Evolutionary conservation across 30 jellyfish, hydroid and myxozoan genomes (phyloP), one percentile per base, ranked within the genome.

Genomic region (Cassiopea andromeda): DNA sequence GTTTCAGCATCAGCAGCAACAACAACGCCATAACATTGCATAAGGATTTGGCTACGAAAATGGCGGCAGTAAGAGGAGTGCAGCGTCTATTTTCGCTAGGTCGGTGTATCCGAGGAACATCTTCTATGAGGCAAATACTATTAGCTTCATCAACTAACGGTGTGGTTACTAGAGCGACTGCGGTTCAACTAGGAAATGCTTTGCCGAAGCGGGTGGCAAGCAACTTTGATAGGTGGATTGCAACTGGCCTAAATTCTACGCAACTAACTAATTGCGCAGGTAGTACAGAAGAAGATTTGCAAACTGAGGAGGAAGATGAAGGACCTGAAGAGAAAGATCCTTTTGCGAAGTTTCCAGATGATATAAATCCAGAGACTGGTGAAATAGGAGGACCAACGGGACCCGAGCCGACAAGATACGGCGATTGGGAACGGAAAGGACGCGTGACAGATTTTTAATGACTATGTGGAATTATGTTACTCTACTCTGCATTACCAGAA

Each of bases 371-470:
- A 66, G 94, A 44, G 44, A 97, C 99, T 74, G 99, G 99, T 1
- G 99, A 97, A 73, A 87, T 97, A 60, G 98, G 98, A 50, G 99
- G 99, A 2, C 99, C 99, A 10, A 88, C 94, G 48, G 99, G 99
- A 14, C 99, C 99, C 17, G 99, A 97, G 81, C 99, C 99, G 0
- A 97, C 99, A 61, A 77, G 99, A 59, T 97, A 97, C 81, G 98
- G 98, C 6, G 99, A 97, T 77, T 97, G 99, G 99, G 99, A 97
- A 87, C 81, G 98, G 83, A 97, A 97, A 66, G 99, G 99, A 18
- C 82, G 99, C n/a, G 98, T 90, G 80, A 84, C 98, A 7, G 99
- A 97, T 74, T 97, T 97, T 85, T 97, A 83, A 90, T 64, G 43
- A 64, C 7, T 54, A 54, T 6, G 64, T 3, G 64, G 10, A 3